Percentiles rank a stretch among this genome's conserved stretches.
phyloP scores from a whole-genome alignment of 2,797 vertebrate species.

The Schizopygopsis pylzovi region DNA sequence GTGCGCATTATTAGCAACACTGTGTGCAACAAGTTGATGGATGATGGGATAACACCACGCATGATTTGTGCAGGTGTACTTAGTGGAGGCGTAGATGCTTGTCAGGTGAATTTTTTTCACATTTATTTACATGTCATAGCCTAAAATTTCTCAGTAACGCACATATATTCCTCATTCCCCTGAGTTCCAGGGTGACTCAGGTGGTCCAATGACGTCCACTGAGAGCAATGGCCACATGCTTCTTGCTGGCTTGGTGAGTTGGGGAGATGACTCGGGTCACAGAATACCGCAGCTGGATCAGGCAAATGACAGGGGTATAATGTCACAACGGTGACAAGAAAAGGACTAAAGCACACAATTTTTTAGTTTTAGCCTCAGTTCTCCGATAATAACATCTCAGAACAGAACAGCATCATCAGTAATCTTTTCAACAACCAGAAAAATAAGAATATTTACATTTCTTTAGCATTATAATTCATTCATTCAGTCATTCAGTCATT shows the following conservation, averaged over 20 bases:
- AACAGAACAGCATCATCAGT: conserved; percentile 83
- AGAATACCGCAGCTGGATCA: conserved; percentile 85
- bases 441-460: background rate
- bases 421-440: conserved; percentile 87
- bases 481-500: too few relatives aligned
- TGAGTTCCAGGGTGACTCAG: conserved; percentile 87
- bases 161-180: background rate
- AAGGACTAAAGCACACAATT: background rate
- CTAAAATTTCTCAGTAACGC: background rate
- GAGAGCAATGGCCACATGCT: conserved; percentile 71
- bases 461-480: background rate
- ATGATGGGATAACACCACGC: conserved; percentile 77
- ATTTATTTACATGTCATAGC: background rate
- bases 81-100: conserved; percentile 89
- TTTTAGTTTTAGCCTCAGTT: conserved; percentile 77
- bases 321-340: background rate
- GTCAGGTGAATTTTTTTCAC: conserved; percentile 83
- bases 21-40: conserved; percentile 81
- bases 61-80: conserved; percentile 95
- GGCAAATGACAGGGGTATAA: conserved; percentile 83
- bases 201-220: conserved; percentile 87
- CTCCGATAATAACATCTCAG: conserved; percentile 78
- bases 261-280: conserved; percentile 89
- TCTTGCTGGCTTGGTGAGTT: conserved; percentile 92
- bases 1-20: conserved; percentile 89